Evolutionary conservation across 2,113 vertebrate species (phyloP).

Genomic region (Caranx melampygus): DNA sequence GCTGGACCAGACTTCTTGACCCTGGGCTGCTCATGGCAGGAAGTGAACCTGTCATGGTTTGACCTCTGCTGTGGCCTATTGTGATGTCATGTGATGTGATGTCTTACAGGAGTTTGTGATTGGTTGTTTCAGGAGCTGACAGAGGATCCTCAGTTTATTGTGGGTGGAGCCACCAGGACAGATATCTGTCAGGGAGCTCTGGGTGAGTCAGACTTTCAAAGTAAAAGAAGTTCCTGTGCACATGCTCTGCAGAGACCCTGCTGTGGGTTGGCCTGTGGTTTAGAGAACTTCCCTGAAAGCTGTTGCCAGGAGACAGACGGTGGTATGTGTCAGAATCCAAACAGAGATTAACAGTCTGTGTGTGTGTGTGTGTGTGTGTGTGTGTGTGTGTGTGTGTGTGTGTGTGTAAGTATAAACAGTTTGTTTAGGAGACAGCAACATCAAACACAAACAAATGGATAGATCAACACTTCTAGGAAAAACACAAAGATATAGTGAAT

Average conservation of each 20-base stretch:
- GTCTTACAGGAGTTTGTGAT: neutral
- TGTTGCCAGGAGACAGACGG: neutral
- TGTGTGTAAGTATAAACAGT: no score
- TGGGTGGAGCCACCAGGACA: conserved; percentile 87
- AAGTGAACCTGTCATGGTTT: neutral
- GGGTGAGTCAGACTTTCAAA: conserved; percentile 77
- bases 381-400: no score
- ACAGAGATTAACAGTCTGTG: neutral
- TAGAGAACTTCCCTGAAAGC: neutral
- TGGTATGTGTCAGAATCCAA: neutral
- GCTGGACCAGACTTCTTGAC: no score
- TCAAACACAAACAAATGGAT: no score
- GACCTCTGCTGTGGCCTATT: neutral
- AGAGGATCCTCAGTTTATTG: conserved; percentile 86
- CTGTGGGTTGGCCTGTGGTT: neutral
- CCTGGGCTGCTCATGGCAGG: no score
- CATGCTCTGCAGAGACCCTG: no score
- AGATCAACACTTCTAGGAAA: no score
- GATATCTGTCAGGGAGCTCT: conserved; percentile 89
- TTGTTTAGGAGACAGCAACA: no score
- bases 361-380: no score
- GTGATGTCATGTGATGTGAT: conserved; percentile 2
- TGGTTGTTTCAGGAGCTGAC: conserved; percentile 85
- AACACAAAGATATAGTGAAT: no score
- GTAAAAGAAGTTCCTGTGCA: no score